Evolutionary conservation across 2,797 vertebrate species (phyloP).

Genomic region (Eidolon dupreanum): DNA sequence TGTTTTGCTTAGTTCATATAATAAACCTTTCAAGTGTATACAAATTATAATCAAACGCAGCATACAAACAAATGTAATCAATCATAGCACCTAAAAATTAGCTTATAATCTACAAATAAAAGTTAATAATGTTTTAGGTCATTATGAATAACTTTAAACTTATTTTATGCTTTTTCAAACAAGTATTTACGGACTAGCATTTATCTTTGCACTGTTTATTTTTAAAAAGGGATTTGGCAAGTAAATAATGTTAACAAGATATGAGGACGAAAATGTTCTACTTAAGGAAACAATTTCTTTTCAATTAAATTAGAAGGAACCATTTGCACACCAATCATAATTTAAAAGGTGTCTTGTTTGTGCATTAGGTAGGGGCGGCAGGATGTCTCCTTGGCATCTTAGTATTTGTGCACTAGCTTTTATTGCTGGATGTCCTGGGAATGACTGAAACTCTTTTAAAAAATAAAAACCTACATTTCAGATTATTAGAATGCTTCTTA

Average conservation of each 20-base stretch:
- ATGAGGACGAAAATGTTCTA: slow-evolving; percentile 23
- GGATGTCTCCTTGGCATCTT: neutral
- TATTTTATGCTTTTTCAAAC: neutral
- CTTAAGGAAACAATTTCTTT: slow-evolving; percentile 34
- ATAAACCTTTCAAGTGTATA: neutral
- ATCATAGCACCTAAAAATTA: neutral
- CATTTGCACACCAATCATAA: slow-evolving; percentile 18
- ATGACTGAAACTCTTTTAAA: neutral
- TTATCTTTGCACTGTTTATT: neutral
- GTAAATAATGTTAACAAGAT: slow-evolving; percentile 28
- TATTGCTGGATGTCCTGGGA: neutral
- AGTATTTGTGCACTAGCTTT: neutral
- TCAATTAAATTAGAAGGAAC: slow-evolving; percentile 29
- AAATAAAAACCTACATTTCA: neutral
- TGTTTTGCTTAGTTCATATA: neutral
- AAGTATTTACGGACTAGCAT: neutral
- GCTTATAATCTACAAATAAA: neutral
- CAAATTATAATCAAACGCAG: neutral
- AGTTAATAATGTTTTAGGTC: neutral
- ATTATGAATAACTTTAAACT: neutral
- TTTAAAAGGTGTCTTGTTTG: slow-evolving; percentile 27
- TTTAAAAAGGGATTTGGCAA: neutral
- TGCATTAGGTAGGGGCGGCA: neutral
- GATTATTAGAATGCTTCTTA: neutral
- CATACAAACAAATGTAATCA: neutral